Conservation (phyloP, 2,113 vertebrate genomes). For the Hippocampus mohnikei region DNA sequence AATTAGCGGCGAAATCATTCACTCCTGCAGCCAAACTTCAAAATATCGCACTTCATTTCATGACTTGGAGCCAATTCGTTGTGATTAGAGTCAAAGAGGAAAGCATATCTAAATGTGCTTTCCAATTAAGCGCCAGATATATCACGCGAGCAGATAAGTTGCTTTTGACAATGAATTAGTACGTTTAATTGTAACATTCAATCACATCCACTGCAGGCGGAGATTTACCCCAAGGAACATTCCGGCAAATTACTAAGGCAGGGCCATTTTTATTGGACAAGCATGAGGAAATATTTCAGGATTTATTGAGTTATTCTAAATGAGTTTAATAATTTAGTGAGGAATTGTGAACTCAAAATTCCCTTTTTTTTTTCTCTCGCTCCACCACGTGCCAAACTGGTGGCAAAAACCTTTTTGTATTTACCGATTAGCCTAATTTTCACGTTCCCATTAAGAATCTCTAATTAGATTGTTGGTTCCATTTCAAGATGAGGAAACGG, state of each 20-base stretch:
- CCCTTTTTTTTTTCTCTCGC: not conserved
- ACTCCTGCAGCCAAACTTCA: slow-evolving; percentile 49
- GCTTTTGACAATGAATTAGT: slow-evolving; percentile 72
- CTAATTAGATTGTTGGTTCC: slow-evolving; percentile 72
- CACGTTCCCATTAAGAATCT: slow-evolving; percentile 61
- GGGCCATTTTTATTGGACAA: slow-evolving; percentile 68
- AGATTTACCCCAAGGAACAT: slow-evolving; percentile 57
- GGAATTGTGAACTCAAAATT: slow-evolving; percentile 51
- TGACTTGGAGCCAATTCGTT: slow-evolving; percentile 51
- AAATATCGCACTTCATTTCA: slow-evolving; percentile 62
- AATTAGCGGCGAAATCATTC: slow-evolving; percentile 73
- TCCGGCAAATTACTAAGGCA: slow-evolving; percentile 58
- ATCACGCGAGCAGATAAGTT: slow-evolving; percentile 69
- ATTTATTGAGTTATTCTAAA: slow-evolving; percentile 69
- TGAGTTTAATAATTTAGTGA: slow-evolving; percentile 64
- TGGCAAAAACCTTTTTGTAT: slow-evolving; percentile 60
- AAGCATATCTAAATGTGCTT: slow-evolving; percentile 62
- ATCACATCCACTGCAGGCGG: slow-evolving; percentile 55
- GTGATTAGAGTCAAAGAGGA: slow-evolving; percentile 48
- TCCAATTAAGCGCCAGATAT: slow-evolving; percentile 67
- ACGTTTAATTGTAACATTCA: slow-evolving; percentile 72
- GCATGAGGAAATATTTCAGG: slow-evolving; percentile 70
- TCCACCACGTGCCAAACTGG: slow-evolving; percentile 33
- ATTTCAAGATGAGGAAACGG: slow-evolving; percentile 62
- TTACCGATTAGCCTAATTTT: slow-evolving; percentile 70